phyloP scores from a whole-genome alignment of 2,888 invertebrate species.

The Sylvicola fuscatus region DNA sequence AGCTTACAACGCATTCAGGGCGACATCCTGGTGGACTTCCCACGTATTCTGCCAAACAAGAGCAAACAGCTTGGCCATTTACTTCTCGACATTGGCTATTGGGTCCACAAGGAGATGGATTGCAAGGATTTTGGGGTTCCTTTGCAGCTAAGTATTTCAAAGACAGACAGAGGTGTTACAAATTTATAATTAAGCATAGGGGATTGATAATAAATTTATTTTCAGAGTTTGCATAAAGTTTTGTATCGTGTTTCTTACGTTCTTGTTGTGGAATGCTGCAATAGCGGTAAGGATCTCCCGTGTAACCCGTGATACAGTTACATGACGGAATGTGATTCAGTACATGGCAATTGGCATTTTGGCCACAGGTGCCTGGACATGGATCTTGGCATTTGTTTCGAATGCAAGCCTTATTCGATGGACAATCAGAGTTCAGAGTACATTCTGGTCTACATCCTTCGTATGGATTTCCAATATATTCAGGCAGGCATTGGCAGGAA shows the following conservation, averaged over 20 bases:
- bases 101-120: constrained; percentile 52
- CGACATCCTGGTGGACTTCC: constrained; percentile 56
- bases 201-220: too few species aligned
- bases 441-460: constrained; percentile 54
- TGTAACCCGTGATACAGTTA: constrained; percentile 40
- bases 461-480: constrained; percentile 40
- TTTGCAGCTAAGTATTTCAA: constrained; percentile 9
- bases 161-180: too few species aligned
- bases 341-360: constrained; percentile 51
- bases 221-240: too few species aligned
- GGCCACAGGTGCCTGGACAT: constrained; percentile 54
- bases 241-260: constrained; percentile 40
- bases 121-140: constrained; percentile 19
- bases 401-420: constrained; percentile 43
- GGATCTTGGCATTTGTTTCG: constrained; percentile 60
- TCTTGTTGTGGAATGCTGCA: constrained; percentile 31
- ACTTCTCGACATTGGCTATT: constrained; percentile 52
- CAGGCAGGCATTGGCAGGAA: constrained; percentile 39
- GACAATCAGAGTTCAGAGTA: constrained; percentile 47
- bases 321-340: constrained; percentile 58
- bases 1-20: constrained; percentile 42
- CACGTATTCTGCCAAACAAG: constrained; percentile 40
- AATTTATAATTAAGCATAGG: too few species aligned
- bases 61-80: constrained; percentile 45
- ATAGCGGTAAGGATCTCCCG: constrained; percentile 47